These are phyloP conservation scores for Platichthys flesus DNA, from an alignment of 2,113 vertebrate species.

Conservation along the genomic window DNA sequence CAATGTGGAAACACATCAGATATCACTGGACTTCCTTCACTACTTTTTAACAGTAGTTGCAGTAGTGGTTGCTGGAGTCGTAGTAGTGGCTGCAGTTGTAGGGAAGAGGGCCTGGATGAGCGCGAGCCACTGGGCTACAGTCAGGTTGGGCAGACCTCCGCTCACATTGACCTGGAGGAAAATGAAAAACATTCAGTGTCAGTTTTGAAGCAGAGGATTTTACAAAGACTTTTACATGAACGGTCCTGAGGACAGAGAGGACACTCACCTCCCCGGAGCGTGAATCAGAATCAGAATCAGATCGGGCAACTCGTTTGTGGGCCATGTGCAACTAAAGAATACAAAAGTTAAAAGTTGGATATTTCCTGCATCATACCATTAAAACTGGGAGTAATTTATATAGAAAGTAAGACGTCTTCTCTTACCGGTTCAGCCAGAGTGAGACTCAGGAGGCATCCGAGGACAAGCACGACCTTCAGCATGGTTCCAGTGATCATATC, in stretches of 20 bases:
- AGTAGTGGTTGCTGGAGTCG: no score
- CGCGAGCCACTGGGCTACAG: neutral
- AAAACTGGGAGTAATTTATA: neutral
- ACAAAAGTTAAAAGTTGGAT: neutral
- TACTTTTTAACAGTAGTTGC: no score
- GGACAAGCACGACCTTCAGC: slow-evolving; percentile 66
- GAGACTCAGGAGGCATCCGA: slow-evolving; percentile 69
- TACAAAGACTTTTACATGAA: neutral
- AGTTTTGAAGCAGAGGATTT: neutral
- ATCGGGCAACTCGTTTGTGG: neutral
- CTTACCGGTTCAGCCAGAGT: slow-evolving; percentile 68
- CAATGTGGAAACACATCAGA: neutral
- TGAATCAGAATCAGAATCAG: neutral
- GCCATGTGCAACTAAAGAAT: neutral
- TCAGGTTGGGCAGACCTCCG: neutral
- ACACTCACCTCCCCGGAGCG: slow-evolving; percentile 4
- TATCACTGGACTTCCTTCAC: neutral
- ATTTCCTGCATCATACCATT: neutral
- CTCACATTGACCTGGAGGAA: neutral
- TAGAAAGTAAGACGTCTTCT: neutral
- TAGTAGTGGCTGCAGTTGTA: neutral
- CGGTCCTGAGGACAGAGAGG: neutral
- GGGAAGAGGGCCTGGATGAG: neutral
- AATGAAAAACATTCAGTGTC: slow-evolving; percentile 5
- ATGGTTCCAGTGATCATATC: slow-evolving; percentile 49